A percentile compares a stretch with the other conserved stretches of the same genome.
phyloP scores from a whole-genome alignment of 1,140 invertebrate genomes.

The Bombus picipes region DNA sequence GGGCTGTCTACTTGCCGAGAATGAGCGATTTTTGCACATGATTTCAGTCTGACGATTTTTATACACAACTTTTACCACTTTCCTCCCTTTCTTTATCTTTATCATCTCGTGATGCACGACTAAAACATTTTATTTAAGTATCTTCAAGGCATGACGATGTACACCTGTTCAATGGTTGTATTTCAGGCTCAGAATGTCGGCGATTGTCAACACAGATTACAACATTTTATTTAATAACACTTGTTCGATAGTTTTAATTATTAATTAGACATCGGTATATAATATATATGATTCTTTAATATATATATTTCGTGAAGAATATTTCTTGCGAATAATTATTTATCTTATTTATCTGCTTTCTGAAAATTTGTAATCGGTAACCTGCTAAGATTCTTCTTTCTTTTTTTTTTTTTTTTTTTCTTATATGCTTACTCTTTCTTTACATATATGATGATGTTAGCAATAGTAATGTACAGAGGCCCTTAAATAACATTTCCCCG shows the following conservation, averaged over 20 bases:
- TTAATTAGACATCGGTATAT: slow-evolving; percentile 79
- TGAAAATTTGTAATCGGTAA: slow-evolving; percentile 65
- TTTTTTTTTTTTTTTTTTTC: slow-evolving; percentile 11
- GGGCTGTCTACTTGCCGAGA: neutral
- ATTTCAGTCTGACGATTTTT: slow-evolving; percentile 4
- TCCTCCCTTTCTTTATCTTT: neutral
- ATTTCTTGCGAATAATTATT: slow-evolving; percentile 64
- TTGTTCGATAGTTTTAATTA: slow-evolving; percentile 74
- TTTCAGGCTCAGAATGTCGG: slow-evolving; percentile 73
- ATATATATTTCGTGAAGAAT: slow-evolving; percentile 75
- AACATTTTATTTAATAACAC: slow-evolving; percentile 77
- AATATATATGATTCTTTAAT: slow-evolving; percentile 79
- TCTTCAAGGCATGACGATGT: slow-evolving; percentile 35
- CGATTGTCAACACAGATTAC: slow-evolving; percentile 79
- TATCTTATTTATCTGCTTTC: slow-evolving; percentile 58
- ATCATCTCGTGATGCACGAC: neutral
- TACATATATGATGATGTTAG: slow-evolving; percentile 49
- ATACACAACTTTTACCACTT: no score
- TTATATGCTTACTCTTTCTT: slow-evolving; percentile 17
- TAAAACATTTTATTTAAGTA: slow-evolving; percentile 25
- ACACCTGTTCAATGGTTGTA: slow-evolving; percentile 52
- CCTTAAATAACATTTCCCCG: slow-evolving; percentile 70
- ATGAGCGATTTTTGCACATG: neutral
- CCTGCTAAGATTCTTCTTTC: slow-evolving; percentile 49
- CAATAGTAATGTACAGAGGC: slow-evolving; percentile 73